Conservation (phyloP, 1,140 invertebrate genomes). For the Drosophila grimshawi region DNA sequence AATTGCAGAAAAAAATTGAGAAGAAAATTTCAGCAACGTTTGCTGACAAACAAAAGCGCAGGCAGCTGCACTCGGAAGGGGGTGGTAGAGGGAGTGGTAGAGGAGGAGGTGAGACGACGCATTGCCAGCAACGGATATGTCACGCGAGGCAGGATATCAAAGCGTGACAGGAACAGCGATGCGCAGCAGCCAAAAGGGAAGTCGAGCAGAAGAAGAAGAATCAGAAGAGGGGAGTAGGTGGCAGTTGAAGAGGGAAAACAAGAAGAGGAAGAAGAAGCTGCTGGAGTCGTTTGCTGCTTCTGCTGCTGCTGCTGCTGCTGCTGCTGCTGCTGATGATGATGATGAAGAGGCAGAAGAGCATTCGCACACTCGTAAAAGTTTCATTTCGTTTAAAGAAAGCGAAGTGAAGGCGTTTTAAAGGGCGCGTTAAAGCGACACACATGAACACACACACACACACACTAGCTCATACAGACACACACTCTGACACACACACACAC, state of each 20-base stretch:
- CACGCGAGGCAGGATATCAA: slow-evolving; percentile 66
- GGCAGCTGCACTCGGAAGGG: slow-evolving; percentile 35
- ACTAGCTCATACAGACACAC: not conserved
- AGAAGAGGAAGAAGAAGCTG: slow-evolving; percentile 1
- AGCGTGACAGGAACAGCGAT: slow-evolving; percentile 66
- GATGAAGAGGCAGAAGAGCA: slow-evolving; percentile 17
- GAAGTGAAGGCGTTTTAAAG: not conserved
- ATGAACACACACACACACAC: not conserved
- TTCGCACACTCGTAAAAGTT: slow-evolving; percentile 68
- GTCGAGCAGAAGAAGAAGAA: slow-evolving; percentile 9
- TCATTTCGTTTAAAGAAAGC: slow-evolving; percentile 48
- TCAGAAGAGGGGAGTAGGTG: not conserved
- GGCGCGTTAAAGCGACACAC: slow-evolving; percentile 6
- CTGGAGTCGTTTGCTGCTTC: not conserved
- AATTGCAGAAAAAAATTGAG: slow-evolving; percentile 58
- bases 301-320: not conserved
- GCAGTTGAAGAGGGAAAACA: not conserved
- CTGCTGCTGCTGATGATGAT: slow-evolving; percentile 1
- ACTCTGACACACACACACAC: slow-evolving; percentile 2
- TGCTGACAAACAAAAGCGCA: slow-evolving; percentile 57
- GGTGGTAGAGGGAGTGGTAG: not conserved
- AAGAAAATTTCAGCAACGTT: slow-evolving; percentile 37
- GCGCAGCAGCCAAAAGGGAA: slow-evolving; percentile 29
- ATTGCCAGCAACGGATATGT: slow-evolving; percentile 66
- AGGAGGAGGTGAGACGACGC: not conserved